These are phyloP conservation scores for Opisthocomus hoazin DNA, from an alignment of 2,113 vertebrate genomes.

Conservation along the genomic window DNA sequence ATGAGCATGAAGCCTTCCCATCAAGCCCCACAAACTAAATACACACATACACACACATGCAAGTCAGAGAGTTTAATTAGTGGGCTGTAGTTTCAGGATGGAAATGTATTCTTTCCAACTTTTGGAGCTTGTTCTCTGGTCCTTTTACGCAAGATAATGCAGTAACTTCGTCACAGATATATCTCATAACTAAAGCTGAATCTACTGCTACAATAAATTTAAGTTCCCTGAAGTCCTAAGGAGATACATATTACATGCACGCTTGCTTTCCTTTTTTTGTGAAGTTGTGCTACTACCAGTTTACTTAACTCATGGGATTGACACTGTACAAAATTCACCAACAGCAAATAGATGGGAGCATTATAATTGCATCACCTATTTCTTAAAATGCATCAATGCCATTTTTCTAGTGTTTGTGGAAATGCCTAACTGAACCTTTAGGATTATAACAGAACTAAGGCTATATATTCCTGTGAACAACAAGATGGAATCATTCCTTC, in stretches of 20 bases:
- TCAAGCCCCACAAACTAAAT: background rate
- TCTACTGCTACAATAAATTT: background rate
- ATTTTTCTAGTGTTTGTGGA: background rate
- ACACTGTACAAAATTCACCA: background rate
- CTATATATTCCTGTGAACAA: background rate
- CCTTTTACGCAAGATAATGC: background rate
- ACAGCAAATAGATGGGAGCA: background rate
- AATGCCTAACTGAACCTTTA: background rate
- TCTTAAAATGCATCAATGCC: background rate
- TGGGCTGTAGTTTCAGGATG: background rate
- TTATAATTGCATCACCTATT: background rate
- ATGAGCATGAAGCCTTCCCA: background rate
- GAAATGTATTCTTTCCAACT: background rate
- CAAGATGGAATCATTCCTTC: background rate
- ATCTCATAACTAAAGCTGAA: background rate
- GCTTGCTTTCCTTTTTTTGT: background rate
- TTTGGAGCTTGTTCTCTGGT: background rate
- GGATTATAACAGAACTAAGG: background rate
- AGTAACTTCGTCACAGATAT: background rate
- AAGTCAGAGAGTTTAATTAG: background rate
- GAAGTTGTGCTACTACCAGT: background rate
- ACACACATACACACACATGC: background rate
- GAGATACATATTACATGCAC: rapidly evolving
- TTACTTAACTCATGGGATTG: background rate
- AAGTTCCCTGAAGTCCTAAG: background rate